Conservation (phyloP, 2,113 vertebrate genomes). For the Rallus limicola region DNA sequence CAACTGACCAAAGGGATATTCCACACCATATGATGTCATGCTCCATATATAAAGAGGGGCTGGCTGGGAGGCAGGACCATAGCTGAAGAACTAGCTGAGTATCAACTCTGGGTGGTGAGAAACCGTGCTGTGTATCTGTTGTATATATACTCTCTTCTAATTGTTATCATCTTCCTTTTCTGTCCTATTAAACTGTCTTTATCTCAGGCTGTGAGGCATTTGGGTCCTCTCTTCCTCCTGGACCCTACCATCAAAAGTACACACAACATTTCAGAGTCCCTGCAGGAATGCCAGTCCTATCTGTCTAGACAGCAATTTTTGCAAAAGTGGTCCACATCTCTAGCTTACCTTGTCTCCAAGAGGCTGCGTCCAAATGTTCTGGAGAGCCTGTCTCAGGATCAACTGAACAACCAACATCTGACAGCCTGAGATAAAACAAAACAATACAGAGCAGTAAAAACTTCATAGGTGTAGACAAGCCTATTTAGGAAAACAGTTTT, state of each 20-base stretch:
- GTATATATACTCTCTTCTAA: too few species aligned
- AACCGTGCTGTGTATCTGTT: too few species aligned
- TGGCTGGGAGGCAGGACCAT: too few species aligned
- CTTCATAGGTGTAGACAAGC: background rate
- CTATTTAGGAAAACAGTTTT: background rate
- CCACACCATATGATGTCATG: too few species aligned
- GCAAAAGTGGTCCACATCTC: background rate
- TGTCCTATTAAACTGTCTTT: too few species aligned
- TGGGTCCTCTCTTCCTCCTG: background rate
- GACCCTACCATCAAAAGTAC: background rate
- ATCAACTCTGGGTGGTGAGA: too few species aligned
- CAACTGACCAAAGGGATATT: too few species aligned
- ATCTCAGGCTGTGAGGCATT: too few species aligned
- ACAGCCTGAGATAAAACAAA: constrained; percentile 26
- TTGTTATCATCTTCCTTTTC: too few species aligned
- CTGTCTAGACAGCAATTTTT: background rate
- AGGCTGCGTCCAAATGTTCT: constrained; percentile 73
- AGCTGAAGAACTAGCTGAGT: too few species aligned
- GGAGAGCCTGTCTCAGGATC: constrained; percentile 71
- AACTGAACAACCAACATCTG: constrained; percentile 73
- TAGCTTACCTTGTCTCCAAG: constrained; percentile 64
- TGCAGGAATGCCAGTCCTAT: background rate
- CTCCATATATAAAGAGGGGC: too few species aligned
- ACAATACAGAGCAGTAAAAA: background rate
- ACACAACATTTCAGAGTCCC: background rate